Conservation (phyloP, 2,888 invertebrate genomes). For the Erebia epiphron region DNA sequence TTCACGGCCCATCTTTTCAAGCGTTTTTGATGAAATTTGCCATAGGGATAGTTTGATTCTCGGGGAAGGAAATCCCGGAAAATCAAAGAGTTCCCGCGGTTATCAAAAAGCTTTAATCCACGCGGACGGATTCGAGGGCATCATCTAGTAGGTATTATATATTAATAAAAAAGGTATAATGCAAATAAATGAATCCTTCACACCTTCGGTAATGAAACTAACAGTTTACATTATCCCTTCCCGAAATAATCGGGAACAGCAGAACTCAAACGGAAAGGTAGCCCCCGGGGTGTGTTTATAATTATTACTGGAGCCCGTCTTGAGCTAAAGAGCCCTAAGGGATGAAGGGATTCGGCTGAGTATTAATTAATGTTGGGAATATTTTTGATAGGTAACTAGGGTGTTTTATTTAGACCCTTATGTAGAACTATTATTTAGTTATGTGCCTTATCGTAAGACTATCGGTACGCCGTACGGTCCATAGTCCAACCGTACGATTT, state of each 20-base stretch:
- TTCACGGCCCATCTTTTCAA: too few relatives aligned
- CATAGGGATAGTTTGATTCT: too few relatives aligned
- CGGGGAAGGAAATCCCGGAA: too few relatives aligned
- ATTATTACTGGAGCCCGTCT: conserved; percentile 65
- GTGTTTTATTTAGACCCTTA: conserved; percentile 8
- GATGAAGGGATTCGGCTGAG: conserved; percentile 44
- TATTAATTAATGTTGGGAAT: conserved; percentile 47
- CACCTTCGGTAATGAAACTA: conserved; percentile 34
- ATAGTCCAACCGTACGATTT: too few relatives aligned
- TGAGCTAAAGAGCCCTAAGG: conserved; percentile 44
- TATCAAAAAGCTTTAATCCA: too few relatives aligned
- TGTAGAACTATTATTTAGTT: too few relatives aligned
- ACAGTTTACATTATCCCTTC: conserved; percentile 32
- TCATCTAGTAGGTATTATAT: too few relatives aligned
- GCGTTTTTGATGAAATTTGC: too few relatives aligned
- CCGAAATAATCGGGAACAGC: conserved; percentile 37
- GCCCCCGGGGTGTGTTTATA: conserved; percentile 77
- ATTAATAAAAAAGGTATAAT: not conserved
- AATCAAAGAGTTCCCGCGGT: too few relatives aligned
- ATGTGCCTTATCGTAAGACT: too few relatives aligned
- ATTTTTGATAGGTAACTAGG: conserved; percentile 38
- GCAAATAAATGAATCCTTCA: conserved; percentile 32
- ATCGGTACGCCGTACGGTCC: too few relatives aligned
- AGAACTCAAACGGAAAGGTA: conserved; percentile 45
- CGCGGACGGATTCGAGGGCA: too few relatives aligned